Conservation (phyloP, 2,113 vertebrate genomes). For the Seriola rivoliana region DNA sequence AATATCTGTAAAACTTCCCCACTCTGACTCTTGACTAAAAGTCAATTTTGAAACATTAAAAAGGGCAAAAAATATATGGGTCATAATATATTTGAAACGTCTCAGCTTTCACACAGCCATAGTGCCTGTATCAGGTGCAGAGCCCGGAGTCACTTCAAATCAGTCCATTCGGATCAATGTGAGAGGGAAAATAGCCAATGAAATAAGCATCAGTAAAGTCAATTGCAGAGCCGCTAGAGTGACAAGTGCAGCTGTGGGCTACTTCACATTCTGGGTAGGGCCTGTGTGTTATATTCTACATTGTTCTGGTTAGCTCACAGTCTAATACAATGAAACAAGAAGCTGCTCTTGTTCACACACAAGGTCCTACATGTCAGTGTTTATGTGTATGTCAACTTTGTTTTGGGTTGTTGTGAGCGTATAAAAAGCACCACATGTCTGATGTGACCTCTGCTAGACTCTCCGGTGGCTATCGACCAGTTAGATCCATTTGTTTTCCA, state of each 20-base stretch:
- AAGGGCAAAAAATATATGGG: neutral
- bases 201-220: constrained; percentile 38
- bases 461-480: constrained; percentile 77
- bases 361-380: constrained; percentile 32
- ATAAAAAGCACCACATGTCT: constrained; percentile 40
- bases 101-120: neutral
- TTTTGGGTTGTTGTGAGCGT: constrained; percentile 64
- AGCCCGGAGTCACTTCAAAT: constrained; percentile 38
- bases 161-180: constrained; percentile 34
- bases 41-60: constrained; percentile 22
- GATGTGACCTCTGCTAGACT: constrained; percentile 75
- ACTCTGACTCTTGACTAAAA: constrained; percentile 33
- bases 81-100: constrained; percentile 23
- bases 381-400: constrained; percentile 54
- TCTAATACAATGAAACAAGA: constrained; percentile 22
- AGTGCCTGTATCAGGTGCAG: constrained; percentile 14
- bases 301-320: constrained; percentile 2
- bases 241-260: constrained; percentile 40
- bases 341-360: constrained; percentile 17
- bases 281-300: neutral
- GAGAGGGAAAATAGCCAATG: constrained; percentile 32
- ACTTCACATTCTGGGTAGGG: constrained; percentile 8
- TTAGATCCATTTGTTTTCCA: constrained; percentile 81
- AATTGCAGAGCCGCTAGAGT: constrained; percentile 11
- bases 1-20: constrained; percentile 33